Evolutionary conservation across 1,140 invertebrate genomes (phyloP), one percentile per base, ranked within the genome.

Genomic region (Adelges cooleyi): DNA sequence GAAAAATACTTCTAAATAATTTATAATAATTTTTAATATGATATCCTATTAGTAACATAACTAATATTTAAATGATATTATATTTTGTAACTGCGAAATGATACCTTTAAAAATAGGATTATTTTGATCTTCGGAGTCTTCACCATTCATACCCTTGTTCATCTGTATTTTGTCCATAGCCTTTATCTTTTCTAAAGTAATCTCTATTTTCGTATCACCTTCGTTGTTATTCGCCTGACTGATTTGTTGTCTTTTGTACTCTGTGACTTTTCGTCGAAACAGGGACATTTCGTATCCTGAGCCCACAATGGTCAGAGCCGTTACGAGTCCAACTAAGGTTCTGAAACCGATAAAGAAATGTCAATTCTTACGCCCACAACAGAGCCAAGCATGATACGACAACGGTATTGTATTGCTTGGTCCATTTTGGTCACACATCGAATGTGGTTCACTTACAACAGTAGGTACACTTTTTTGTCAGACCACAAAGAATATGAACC

Each of bases 381-480:
- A n/a, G n/a, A n/a, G n/a, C n/a, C n/a, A n/a, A n/a, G n/a, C n/a
- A n/a, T 8, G 36, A 38, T 38, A 38, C 36, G 36, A 38, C 13
- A 38, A 38, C 36, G 6, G 36, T 38, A 38, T 6, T 38, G 6
- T 13, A 13, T 38, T 38, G 13, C 6, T 8, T 13, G 6, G 36
- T 6, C 6, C 36, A n/a, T 40, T n/a, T n/a, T n/a, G n/a, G n/a
- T n/a, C n/a, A n/a, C n/a, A n/a, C n/a, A n/a, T n/a, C n/a, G n/a
- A n/a, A n/a, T n/a, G n/a, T n/a, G n/a, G 1, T 40, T 23, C 17
- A 59, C 82, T 82, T 76, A 89, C 86, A 80, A 79, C 36, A 88
- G 76, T 66, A 88, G 79, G 71, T 84, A 83, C 66, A 88, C 80
- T 73, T 86, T 88, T 11, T 79, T 73, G 74, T 90, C 86, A 10